Conservation (phyloP, 2,113 vertebrate species). For the Stercorarius parasiticus region DNA sequence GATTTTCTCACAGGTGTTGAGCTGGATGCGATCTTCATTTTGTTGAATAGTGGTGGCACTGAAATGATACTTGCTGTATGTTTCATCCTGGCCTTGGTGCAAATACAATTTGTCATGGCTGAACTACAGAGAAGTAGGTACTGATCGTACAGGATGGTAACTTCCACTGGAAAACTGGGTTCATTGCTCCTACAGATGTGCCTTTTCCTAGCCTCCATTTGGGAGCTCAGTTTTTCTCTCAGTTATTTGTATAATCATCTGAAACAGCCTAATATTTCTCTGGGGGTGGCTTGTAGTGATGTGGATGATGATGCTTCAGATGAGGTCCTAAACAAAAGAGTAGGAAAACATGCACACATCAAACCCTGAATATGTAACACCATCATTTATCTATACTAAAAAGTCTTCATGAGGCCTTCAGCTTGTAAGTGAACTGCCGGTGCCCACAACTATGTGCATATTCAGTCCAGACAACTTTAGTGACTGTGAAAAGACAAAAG, state of each 20-base stretch:
- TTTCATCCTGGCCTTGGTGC: conserved; percentile 1
- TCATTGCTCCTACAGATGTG: neutral
- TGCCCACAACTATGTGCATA: neutral
- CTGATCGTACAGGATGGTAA: neutral
- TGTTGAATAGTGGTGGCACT: neutral
- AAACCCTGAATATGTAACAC: neutral
- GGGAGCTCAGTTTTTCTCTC: neutral
- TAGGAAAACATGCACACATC: neutral
- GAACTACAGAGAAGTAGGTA: conserved; percentile 14
- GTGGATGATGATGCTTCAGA: conserved; percentile 84
- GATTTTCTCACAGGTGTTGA: neutral
- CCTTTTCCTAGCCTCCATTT: neutral
- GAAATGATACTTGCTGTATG: neutral
- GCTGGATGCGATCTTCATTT: neutral
- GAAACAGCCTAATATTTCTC: conserved; percentile 81
- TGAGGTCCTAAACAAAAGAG: conserved; percentile 76
- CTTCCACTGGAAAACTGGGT: neutral
- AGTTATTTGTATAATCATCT: neutral
- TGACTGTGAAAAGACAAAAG: neutral
- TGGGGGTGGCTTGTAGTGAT: conserved; percentile 80
- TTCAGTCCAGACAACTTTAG: neutral
- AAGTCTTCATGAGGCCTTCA: neutral
- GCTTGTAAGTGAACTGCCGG: neutral
- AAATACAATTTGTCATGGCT: neutral
- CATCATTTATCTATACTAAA: neutral